Percentiles rank a stretch among this genome's conserved stretches.
These are phyloP conservation scores for Brachionus koreanus DNA, from an alignment of 1,140 invertebrate species.

Conservation along the genomic window DNA sequence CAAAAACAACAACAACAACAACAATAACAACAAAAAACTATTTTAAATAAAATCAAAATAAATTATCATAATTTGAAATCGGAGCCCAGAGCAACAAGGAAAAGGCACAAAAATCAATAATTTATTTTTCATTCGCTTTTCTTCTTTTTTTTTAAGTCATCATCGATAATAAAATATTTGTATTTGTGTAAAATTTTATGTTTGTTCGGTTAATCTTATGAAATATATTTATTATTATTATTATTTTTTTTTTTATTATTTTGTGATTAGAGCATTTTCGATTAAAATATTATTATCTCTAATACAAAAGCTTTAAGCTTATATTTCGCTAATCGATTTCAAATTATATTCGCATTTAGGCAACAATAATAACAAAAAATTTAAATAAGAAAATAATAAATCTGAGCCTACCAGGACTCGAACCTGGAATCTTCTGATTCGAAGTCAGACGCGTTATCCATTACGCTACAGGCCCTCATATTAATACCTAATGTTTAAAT, in stretches of 20 bases:
- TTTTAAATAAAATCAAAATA: background rate
- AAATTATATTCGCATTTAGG: background rate
- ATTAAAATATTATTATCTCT: background rate
- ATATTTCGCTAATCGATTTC: background rate
- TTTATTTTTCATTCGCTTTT: background rate
- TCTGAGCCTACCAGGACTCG: conserved; percentile 29
- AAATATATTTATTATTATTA: background rate
- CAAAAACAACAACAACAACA: background rate
- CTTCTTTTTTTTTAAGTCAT: background rate
- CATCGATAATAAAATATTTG: conserved; percentile 18
- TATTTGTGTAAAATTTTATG: background rate
- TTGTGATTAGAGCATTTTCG: background rate
- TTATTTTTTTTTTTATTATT: background rate
- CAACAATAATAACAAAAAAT: too few relatives aligned
- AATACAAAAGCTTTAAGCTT: background rate
- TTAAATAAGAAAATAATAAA: background rate
- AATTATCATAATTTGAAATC: conserved; percentile 15
- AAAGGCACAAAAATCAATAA: background rate
- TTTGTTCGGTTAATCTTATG: background rate
- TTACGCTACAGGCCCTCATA: conserved; percentile 14
- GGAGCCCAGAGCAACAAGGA: background rate
- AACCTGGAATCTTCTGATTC: conserved; percentile 39
- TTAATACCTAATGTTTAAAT: background rate
- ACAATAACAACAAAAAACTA: background rate
- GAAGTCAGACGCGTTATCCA: conserved; percentile 39